Base-by-base conservation (phyloP, 1,140 invertebrate species). In the Maconellicoccus hirsutus region DNA sequence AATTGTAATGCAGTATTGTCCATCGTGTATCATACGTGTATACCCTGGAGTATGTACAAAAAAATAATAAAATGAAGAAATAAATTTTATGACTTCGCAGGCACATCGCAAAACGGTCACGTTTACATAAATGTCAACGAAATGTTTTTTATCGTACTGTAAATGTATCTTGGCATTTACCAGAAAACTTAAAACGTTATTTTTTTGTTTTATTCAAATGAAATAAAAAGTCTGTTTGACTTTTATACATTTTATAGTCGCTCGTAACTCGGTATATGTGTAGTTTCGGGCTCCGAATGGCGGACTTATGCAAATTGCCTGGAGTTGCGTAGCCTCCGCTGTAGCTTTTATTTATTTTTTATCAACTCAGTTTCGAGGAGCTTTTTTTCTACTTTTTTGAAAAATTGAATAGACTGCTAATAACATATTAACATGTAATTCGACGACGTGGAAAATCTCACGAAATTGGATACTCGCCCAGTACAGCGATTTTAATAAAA, bases 311-410 rank as follows among this genome's bases (percentile, higher is more conserved):
- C 42, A 52, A 52, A 52, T 52, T 52, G n/a, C 42, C 42, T 52
- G 3, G 2, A 52, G 42, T 52, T 52, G 42, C 42, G 42, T 16
- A 3, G 42, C 42, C n/a, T 14, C 42, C n/a, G 16, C n/a, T 16
- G 42, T 52, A 52, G 42, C 42, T 52, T 52, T 52, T 52, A 52
- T 52, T 52, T 52, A 52, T 52, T 52, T 52, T 52, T 52, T 52
- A 52, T 52, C 42, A 52, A 52, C 42, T 52, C 42, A 3, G 42
- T 19, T 14, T 52, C n/a, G 42, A 33, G 4, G 29, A 33, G 29
- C 12, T 6, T 33, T 33, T 33, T 33, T 33, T 33, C 12, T 33
- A 6, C 29, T 6, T 12, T 33, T 16, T 19, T 7, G 33, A 16
- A 19, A 52, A 52, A 52, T 52, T 52, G 42, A 52, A 52, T 52